Percentiles rank a stretch among this genome's conserved stretches.
Evolutionary conservation across 2,797 vertebrate species (phyloP).

Genomic region (Urocyon cinereoargenteus): DNA sequence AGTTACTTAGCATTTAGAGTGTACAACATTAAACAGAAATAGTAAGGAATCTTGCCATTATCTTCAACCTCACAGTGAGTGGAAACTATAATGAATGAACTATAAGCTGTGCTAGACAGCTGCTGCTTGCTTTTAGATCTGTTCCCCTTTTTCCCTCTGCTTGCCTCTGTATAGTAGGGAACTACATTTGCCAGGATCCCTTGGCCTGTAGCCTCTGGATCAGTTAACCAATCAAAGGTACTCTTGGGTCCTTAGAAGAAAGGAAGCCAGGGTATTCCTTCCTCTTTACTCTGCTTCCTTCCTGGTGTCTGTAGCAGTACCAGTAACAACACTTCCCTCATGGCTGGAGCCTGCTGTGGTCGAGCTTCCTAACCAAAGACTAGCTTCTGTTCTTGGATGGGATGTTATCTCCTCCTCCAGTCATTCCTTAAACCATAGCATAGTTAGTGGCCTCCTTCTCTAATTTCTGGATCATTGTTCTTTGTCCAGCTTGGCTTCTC

Average conservation of each 20-base stretch:
- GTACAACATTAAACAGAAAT: neutral
- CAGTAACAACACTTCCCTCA: rapidly evolving
- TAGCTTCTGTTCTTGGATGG: neutral
- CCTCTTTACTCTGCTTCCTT: neutral
- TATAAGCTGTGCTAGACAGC: neutral
- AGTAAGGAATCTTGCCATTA: neutral
- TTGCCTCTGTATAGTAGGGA: neutral
- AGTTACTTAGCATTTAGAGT: neutral
- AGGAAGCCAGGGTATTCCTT: neutral
- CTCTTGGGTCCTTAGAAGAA: neutral
- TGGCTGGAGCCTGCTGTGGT: neutral
- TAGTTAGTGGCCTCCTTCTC: neutral
- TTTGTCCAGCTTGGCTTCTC: neutral
- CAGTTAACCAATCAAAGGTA: neutral
- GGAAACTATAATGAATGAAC: neutral
- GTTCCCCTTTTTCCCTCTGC: neutral
- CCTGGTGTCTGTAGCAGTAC: neutral
- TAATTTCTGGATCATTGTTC: neutral
- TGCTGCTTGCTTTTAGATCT: neutral
- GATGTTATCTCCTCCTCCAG: too few species aligned
- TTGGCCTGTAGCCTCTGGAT: neutral
- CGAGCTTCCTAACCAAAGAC: neutral
- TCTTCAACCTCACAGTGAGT: neutral
- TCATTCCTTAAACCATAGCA: too few species aligned
- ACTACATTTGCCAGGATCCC: neutral